A percentile compares a stretch with the other conserved stretches of the same genome.
phyloP scores from a whole-genome alignment of 2,797 vertebrate genomes.

The Urocyon cinereoargenteus region DNA sequence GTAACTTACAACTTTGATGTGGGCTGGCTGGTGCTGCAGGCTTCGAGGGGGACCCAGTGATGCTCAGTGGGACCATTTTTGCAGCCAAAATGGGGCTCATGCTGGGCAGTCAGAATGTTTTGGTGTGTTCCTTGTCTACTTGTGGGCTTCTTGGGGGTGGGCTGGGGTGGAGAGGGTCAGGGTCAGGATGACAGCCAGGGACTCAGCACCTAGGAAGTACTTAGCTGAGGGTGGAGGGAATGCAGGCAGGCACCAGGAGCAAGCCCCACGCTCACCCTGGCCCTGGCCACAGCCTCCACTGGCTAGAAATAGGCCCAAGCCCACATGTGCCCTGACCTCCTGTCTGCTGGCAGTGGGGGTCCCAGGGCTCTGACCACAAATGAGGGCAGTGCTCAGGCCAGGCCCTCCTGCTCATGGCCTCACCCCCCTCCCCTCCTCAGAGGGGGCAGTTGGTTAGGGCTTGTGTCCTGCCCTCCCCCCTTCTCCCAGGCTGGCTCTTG shows the following conservation, averaged over 20 bases:
- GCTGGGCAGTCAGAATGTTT: not conserved
- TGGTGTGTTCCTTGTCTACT: not conserved
- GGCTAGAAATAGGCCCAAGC: not conserved
- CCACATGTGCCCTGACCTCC: accelerated
- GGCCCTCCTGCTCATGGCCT: not conserved
- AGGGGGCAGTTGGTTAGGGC: not conserved
- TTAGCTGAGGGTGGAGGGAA: not conserved
- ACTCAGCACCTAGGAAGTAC: not conserved
- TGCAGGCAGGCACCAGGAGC: not conserved
- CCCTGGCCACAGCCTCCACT: not conserved
- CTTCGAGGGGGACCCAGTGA: not conserved
- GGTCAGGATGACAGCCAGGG: not conserved
- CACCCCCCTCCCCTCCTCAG: not conserved
- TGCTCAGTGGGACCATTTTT: not conserved
- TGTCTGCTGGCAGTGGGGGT: not conserved
- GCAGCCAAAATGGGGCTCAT: not conserved
- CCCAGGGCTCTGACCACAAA: not conserved
- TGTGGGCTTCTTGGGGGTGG: not conserved
- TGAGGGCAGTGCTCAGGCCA: not conserved
- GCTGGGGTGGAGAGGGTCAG: not conserved
- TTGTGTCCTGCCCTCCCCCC: not conserved
- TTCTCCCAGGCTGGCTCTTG: not conserved
- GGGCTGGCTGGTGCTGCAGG: not conserved
- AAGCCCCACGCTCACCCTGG: not conserved
- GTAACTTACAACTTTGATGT: not conserved